These are phyloP conservation scores for Spialia ferax DNA, from an alignment of 2,888 invertebrate genomes.

Conservation along the genomic window DNA sequence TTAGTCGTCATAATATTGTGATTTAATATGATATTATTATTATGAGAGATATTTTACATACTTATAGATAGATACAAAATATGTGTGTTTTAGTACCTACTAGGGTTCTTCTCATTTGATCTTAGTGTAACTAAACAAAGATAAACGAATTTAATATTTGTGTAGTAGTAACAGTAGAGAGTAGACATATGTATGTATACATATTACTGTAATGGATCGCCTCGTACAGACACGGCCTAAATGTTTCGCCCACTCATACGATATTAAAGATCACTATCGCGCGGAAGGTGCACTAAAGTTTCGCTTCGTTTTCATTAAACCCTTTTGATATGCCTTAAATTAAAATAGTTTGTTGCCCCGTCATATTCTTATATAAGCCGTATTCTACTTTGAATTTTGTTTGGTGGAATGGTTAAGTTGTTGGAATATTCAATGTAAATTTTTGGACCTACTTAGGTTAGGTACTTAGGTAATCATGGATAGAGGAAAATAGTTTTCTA, in stretches of 20 bases:
- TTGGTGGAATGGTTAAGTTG: slow-evolving; percentile 24
- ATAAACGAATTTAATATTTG: neutral
- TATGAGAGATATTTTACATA: too few species aligned
- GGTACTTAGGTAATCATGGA: too few species aligned
- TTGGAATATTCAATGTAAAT: slow-evolving; percentile 2
- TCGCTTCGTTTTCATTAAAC: slow-evolving; percentile 81
- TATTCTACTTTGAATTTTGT: slow-evolving; percentile 23
- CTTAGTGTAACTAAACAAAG: too few species aligned
- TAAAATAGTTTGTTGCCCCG: slow-evolving; percentile 42
- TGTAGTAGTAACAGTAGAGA: neutral
- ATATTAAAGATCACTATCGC: slow-evolving; percentile 84
- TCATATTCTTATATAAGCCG: slow-evolving; percentile 38
- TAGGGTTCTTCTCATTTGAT: too few species aligned
- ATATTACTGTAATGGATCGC: slow-evolving; percentile 4
- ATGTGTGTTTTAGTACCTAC: too few species aligned
- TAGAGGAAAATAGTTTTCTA: too few species aligned
- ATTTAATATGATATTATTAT: too few species aligned
- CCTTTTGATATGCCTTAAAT: slow-evolving; percentile 61
- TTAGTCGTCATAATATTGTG: too few species aligned
- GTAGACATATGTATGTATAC: neutral
- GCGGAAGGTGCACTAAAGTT: slow-evolving; percentile 79
- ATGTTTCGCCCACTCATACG: slow-evolving; percentile 79
- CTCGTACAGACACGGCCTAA: slow-evolving; percentile 45
- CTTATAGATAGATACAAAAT: too few species aligned
- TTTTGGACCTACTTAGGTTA: too few species aligned